These are phyloP conservation scores for Oscheius sp. DNA, from an alignment of 2,888 invertebrate genomes.

Conservation along the genomic window DNA sequence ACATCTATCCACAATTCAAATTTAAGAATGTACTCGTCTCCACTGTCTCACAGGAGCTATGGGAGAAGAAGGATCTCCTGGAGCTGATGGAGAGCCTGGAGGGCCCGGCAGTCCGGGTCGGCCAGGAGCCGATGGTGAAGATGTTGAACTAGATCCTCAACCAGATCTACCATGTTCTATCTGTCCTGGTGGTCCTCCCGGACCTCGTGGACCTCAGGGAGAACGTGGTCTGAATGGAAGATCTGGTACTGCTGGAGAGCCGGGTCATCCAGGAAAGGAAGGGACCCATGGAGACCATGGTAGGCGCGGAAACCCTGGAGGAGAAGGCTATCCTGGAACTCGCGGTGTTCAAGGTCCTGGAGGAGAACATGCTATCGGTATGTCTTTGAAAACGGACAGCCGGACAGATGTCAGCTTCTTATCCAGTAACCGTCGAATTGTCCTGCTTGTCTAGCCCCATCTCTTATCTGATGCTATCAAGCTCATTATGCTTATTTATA, in stretches of 20 bases:
- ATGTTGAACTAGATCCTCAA: constrained; percentile 51
- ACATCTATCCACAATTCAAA: not conserved
- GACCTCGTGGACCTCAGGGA: constrained; percentile 61
- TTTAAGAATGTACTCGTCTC: constrained; percentile 62
- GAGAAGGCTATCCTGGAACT: constrained; percentile 48
- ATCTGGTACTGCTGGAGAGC: constrained; percentile 35
- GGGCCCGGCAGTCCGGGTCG: constrained; percentile 57
- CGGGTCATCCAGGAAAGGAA: constrained; percentile 51
- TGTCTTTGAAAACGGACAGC: not conserved
- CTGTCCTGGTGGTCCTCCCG: constrained; percentile 62
- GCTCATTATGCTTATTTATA: too few relatives aligned
- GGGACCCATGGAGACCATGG: constrained; percentile 48
- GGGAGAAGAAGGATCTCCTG: constrained; percentile 60
- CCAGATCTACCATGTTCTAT: constrained; percentile 63
- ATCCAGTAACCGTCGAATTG: too few relatives aligned
- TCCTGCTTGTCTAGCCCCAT: too few relatives aligned
- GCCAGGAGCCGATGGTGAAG: constrained; percentile 55
- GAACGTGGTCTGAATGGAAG: constrained; percentile 54
- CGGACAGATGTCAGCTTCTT: not conserved
- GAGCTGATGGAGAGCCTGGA: constrained; percentile 64
- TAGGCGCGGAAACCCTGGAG: constrained; percentile 48
- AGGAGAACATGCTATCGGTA: constrained; percentile 57
- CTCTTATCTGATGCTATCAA: too few relatives aligned
- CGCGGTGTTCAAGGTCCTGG: constrained; percentile 53
- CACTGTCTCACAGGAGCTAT: constrained; percentile 61